Percentiles rank a stretch among this genome's conserved stretches.
These are phyloP conservation scores for Agrochola circellaris DNA, from an alignment of 2,888 invertebrate species.

Conservation along the genomic window DNA sequence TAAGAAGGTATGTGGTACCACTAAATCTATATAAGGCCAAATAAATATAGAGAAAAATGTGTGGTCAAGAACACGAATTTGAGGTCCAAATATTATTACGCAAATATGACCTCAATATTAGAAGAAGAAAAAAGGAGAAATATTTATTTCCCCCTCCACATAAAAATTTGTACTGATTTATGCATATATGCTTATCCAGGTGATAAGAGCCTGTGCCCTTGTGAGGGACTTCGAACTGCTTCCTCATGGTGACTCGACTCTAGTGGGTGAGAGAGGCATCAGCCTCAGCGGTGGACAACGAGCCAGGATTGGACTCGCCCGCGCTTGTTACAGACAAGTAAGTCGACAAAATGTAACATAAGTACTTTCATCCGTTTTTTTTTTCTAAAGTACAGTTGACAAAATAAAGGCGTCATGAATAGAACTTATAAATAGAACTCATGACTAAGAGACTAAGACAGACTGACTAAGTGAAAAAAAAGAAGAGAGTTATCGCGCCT, in stretches of 20 bases:
- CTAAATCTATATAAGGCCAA: no score
- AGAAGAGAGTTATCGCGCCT: not conserved
- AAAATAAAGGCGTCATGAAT: not conserved
- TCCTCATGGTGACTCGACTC: slow-evolving; percentile 93
- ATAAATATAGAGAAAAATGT: not conserved
- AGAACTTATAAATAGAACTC: not conserved
- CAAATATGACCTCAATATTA: no score
- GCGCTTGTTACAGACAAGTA: slow-evolving; percentile 94
- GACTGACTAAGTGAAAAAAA: not conserved
- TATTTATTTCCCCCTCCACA: not conserved
- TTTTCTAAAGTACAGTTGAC: not conserved
- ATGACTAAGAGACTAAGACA: no score
- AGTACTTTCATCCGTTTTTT: not conserved
- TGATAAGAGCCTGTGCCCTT: slow-evolving; percentile 92
- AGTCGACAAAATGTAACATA: slow-evolving; percentile 73
- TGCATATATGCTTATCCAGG: slow-evolving; percentile 68
- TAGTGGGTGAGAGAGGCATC: slow-evolving; percentile 95
- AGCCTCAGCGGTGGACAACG: slow-evolving; percentile 95
- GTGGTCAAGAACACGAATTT: not conserved
- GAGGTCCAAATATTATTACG: no score
- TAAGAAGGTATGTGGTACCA: slow-evolving; percentile 81
- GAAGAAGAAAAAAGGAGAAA: not conserved
- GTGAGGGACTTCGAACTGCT: slow-evolving; percentile 93
- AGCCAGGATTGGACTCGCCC: slow-evolving; percentile 94
- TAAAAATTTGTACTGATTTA: not conserved